Conservation (phyloP, 2,113 vertebrate genomes). For the Scartelaos histophorus region DNA sequence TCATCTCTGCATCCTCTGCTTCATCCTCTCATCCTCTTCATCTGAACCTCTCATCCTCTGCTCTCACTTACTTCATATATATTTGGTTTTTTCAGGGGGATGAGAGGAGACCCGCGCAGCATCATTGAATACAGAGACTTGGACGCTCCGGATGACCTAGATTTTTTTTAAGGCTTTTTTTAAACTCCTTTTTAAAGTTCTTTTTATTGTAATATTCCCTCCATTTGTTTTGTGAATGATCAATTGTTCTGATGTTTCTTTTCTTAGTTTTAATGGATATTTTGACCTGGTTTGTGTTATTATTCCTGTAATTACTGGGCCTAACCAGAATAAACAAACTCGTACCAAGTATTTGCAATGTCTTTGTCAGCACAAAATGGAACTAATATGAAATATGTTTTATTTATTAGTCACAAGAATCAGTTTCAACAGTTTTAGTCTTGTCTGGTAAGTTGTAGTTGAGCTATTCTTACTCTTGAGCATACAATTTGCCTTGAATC, state of each 20-base stretch:
- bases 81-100: slow-evolving; percentile 71
- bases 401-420: too few relatives aligned
- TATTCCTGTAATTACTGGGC: too few relatives aligned
- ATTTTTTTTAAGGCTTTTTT: slow-evolving; percentile 82
- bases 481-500: too few relatives aligned
- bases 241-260: neutral
- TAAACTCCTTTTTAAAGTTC: slow-evolving; percentile 13
- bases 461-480: too few relatives aligned
- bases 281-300: too few relatives aligned
- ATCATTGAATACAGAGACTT: slow-evolving; percentile 92
- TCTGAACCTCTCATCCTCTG: neutral
- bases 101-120: slow-evolving; percentile 85
- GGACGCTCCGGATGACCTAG: slow-evolving; percentile 89
- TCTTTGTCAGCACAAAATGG: too few relatives aligned
- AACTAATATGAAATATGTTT: too few relatives aligned
- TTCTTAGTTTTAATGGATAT: neutral
- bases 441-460: too few relatives aligned
- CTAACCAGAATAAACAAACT: too few relatives aligned
- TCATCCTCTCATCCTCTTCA: neutral
- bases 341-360: too few relatives aligned
- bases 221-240: slow-evolving; percentile 1
- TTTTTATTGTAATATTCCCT: slow-evolving; percentile 31
- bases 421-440: too few relatives aligned
- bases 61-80: neutral
- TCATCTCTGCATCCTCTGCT: neutral